phyloP scores from a whole-genome alignment of 1,140 invertebrate genomes.

The Andricus grossulariae region DNA sequence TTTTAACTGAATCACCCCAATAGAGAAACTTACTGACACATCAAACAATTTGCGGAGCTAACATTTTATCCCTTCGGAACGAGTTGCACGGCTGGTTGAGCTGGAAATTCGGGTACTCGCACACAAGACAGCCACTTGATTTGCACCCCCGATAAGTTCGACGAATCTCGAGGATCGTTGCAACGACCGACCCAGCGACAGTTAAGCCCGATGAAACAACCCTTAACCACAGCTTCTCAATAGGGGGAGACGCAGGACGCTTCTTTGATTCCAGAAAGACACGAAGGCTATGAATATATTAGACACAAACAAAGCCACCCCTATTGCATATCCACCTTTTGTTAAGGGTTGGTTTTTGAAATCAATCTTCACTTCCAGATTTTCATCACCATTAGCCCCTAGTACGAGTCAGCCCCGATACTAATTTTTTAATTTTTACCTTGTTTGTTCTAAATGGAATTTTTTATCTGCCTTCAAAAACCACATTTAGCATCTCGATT shows the following conservation, averaged over 20 bases:
- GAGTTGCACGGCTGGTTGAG: slow-evolving; percentile 11
- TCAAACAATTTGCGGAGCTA: slow-evolving; percentile 29
- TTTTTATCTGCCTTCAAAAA: neutral
- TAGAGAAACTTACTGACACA: slow-evolving; percentile 19
- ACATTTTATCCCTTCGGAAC: slow-evolving; percentile 9
- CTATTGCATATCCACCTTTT: neutral
- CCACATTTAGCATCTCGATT: neutral
- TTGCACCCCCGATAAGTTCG: slow-evolving; percentile 36
- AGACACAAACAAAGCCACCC: slow-evolving; percentile 64
- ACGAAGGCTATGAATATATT: slow-evolving; percentile 72
- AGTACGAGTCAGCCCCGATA: neutral
- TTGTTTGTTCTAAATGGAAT: neutral
- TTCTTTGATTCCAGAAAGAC: slow-evolving; percentile 51
- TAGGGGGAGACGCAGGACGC: neutral
- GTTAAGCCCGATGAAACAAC: slow-evolving; percentile 42
- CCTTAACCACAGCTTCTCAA: slow-evolving; percentile 43
- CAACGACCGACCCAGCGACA: slow-evolving; percentile 5
- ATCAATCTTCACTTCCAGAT: slow-evolving; percentile 22
- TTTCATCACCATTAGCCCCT: slow-evolving; percentile 31
- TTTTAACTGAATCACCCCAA: slow-evolving; percentile 3
- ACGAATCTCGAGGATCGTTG: slow-evolving; percentile 44
- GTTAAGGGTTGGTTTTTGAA: slow-evolving; percentile 40
- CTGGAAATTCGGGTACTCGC: slow-evolving; percentile 22
- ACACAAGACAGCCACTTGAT: slow-evolving; percentile 29
- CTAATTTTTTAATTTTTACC: neutral